Conservation (phyloP, 2,113 vertebrate genomes). For the Salvator merianae region DNA sequence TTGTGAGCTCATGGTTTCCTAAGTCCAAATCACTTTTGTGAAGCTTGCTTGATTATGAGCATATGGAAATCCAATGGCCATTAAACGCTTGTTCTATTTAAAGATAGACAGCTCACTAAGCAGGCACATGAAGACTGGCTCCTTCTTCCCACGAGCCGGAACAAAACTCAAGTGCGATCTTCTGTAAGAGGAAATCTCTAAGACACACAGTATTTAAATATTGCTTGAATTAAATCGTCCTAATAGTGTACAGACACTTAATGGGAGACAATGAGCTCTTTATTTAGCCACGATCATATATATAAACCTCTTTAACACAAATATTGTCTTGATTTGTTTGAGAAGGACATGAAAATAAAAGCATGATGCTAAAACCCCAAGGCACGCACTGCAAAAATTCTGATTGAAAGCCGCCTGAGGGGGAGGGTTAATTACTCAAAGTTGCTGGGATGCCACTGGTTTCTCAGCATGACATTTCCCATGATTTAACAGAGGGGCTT, state of each 20-base stretch:
- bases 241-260: too few relatives aligned
- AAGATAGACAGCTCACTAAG: not conserved
- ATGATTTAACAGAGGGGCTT: conserved; percentile 9
- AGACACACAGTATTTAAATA: not conserved
- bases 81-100: not conserved
- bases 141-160: not conserved
- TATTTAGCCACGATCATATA: not conserved
- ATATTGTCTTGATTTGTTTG: too few relatives aligned
- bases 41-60: not conserved
- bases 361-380: not conserved
- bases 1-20: not conserved
- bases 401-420: not conserved
- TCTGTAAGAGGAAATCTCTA: not conserved
- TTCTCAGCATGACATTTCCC: not conserved
- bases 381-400: not conserved
- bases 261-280: too few relatives aligned
- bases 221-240: too few relatives aligned
- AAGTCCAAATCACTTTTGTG: not conserved
- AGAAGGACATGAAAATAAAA: not conserved
- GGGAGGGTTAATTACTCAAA: not conserved
- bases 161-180: not conserved
- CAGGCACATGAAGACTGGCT: not conserved
- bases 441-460: not conserved
- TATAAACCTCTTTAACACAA: too few relatives aligned
- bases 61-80: not conserved